A percentile compares a stretch with the other conserved stretches of the same genome.
Evolutionary conservation across 2,797 vertebrate species (phyloP).

Genomic region (Aphelocoma californica): DNA sequence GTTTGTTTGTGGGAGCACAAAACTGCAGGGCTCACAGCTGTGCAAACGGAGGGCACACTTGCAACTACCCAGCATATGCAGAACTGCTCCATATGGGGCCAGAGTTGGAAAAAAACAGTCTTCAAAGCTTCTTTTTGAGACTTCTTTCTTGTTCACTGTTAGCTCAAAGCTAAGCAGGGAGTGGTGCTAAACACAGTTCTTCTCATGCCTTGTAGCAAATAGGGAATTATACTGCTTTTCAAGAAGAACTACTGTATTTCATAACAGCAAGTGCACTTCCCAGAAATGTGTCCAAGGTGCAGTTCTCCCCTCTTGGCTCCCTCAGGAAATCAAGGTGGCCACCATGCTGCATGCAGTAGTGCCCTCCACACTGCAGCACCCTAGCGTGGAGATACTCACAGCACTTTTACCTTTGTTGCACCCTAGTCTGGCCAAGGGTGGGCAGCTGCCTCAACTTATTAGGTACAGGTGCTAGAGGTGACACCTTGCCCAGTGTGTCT

Average conservation of each 20-base stretch:
- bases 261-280: neutral
- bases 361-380: neutral
- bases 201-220: neutral
- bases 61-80: neutral
- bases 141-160: neutral
- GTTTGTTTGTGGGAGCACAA: neutral
- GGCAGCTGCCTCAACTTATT: neutral
- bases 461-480: neutral
- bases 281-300: neutral
- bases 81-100: neutral
- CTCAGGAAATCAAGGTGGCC: neutral
- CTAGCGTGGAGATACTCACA: neutral
- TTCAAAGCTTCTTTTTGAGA: neutral
- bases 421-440: neutral
- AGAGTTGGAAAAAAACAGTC: neutral
- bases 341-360: rapidly evolving
- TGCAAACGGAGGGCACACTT: neutral
- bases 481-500: neutral
- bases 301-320: neutral
- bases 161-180: neutral
- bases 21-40: conserved; percentile 11
- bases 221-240: neutral
- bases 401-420: too few species aligned
- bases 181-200: neutral
- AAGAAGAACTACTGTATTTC: neutral